Conservation (phyloP, 30 jellyfish, hydroid and myxozoan species). For the Hydra vulgaris region DNA sequence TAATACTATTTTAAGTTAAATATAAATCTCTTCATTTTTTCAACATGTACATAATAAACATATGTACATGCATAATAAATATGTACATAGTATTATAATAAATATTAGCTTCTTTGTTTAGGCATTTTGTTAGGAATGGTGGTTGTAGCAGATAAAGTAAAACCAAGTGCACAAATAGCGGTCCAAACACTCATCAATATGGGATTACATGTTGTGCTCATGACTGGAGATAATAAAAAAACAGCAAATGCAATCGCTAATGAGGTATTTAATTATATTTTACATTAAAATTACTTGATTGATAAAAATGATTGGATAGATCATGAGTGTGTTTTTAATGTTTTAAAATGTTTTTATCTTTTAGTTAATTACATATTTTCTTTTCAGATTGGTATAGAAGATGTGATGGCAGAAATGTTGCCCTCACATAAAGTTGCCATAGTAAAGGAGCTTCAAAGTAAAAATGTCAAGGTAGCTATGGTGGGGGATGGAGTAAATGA, state of each 20-base stretch:
- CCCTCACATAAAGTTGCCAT: constrained; percentile 94
- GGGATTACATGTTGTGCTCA: constrained; percentile 76
- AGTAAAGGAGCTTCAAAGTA: constrained; percentile 65
- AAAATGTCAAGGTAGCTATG: constrained; percentile 86
- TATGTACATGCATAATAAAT: too few species aligned
- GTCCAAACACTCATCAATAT: constrained; percentile 47
- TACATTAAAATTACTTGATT: too few species aligned
- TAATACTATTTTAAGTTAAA: too few species aligned
- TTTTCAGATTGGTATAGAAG: constrained; percentile 31
- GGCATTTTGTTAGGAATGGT: constrained; percentile 62
- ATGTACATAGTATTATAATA: too few species aligned
- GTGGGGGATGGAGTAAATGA: constrained; percentile 99
- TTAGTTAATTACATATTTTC: too few species aligned
- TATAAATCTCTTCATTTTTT: too few species aligned
- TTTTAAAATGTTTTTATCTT: background rate
- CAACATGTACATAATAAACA: too few species aligned
- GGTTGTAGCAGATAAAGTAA: constrained; percentile 79
- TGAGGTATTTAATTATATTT: constrained; percentile 38
- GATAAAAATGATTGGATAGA: too few species aligned
- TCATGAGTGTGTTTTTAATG: too few species aligned
- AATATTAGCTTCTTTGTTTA: background rate
- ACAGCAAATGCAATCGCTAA: constrained; percentile 90
- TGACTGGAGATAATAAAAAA: constrained; percentile 94
- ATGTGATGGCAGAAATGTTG: constrained; percentile 62
- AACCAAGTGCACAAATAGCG: constrained; percentile 69